Conservation (phyloP, 2,113 vertebrate species). For the Herpailurus yagouaroundi region DNA sequence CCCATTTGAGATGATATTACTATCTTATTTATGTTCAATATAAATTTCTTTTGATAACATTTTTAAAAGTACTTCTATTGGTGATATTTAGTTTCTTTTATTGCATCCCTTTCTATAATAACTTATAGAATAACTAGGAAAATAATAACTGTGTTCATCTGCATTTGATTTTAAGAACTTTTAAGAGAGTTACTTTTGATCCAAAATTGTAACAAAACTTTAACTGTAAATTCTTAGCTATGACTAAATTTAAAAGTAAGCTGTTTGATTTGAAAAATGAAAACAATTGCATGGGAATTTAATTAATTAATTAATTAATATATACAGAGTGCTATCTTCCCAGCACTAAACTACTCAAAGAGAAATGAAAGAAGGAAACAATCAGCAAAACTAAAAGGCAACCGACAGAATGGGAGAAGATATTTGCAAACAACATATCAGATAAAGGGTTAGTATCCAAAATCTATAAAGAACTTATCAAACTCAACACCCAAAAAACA, state of each 20-base stretch:
- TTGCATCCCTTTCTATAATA: not conserved
- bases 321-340: not conserved
- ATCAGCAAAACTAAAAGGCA: too few species aligned
- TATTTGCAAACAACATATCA: too few species aligned
- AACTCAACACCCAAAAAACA: too few species aligned
- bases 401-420: too few species aligned
- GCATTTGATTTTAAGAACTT: not conserved
- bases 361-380: not conserved
- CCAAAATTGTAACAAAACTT: not conserved
- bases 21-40: not conserved
- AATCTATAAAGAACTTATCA: too few species aligned
- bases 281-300: not conserved
- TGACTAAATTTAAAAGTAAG: not conserved
- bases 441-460: too few species aligned
- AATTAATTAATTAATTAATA: not conserved
- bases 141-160: conserved; percentile 51
- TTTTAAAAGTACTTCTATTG: not conserved
- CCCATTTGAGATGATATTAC: not conserved
- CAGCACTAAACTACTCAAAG: not conserved
- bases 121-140: not conserved
- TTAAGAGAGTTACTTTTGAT: not conserved
- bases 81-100: not conserved
- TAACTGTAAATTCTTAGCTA: not conserved
- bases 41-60: not conserved
- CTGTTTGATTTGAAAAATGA: not conserved